Evolutionary conservation across 2,797 vertebrate species (phyloP).

Genomic region (Rhodeus uyekii): DNA sequence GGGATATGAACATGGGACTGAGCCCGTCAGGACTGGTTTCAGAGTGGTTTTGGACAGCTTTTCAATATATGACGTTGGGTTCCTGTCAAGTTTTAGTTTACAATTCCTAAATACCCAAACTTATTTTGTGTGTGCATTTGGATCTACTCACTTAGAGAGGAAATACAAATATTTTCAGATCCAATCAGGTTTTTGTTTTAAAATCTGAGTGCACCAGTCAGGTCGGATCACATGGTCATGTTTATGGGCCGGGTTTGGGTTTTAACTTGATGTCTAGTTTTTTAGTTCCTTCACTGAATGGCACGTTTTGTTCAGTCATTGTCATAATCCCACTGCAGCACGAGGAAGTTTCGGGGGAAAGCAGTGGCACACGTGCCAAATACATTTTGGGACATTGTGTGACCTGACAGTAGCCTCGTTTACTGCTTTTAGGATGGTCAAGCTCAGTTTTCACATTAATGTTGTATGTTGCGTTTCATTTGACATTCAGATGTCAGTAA

Average conservation of each 20-base stretch:
- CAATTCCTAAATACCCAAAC: not conserved
- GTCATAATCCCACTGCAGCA: conserved; percentile 67
- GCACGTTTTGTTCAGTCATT: not conserved
- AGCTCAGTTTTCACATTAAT: not conserved
- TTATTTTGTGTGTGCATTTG: not conserved
- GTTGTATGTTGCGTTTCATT: not conserved
- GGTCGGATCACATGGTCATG: not conserved
- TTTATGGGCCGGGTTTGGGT: not conserved
- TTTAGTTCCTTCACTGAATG: not conserved
- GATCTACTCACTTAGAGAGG: not conserved
- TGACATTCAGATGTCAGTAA: conserved; percentile 11
- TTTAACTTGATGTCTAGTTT: not conserved
- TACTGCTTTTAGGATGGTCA: not conserved
- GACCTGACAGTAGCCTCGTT: not conserved
- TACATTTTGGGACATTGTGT: not conserved
- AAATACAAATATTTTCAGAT: conserved; percentile 4
- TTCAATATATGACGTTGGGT: not conserved
- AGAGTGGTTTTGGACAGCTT: not conserved
- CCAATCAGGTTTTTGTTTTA: not conserved
- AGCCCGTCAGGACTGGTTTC: not conserved
- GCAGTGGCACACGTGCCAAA: conserved; percentile 23
- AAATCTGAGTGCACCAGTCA: not conserved
- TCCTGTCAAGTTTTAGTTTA: not conserved
- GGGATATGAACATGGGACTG: not conserved
- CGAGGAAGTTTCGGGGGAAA: conserved; percentile 64